These are phyloP conservation scores for Pungitius pungitius DNA, from an alignment of 2,113 vertebrate genomes.

Conservation along the genomic window DNA sequence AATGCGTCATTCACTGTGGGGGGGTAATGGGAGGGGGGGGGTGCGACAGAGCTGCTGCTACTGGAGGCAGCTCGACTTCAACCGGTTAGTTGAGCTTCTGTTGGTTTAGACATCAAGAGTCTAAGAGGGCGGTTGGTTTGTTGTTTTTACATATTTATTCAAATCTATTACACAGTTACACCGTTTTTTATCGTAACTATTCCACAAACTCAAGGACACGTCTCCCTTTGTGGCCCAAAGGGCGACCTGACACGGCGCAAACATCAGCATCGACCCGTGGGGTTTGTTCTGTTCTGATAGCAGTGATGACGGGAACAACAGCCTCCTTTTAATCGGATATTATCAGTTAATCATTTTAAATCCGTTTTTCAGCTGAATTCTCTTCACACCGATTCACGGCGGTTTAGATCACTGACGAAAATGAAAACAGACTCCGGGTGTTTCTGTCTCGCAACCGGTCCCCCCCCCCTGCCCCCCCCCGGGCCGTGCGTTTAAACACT, in stretches of 20 bases:
- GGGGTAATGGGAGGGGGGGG: background rate
- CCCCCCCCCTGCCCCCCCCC: too few species aligned
- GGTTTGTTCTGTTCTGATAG: slow-evolving; percentile 26
- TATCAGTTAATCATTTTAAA: too few species aligned
- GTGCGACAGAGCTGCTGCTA: slow-evolving; percentile 43
- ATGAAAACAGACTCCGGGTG: slow-evolving; percentile 14
- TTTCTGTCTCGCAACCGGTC: slow-evolving; percentile 26
- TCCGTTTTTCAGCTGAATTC: too few species aligned
- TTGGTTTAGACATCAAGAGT: background rate
- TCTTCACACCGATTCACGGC: too few species aligned
- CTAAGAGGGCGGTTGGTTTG: background rate
- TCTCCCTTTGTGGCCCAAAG: slow-evolving; percentile 47
- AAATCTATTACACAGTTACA: too few species aligned
- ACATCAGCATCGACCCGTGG: slow-evolving; percentile 50
- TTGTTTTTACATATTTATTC: background rate
- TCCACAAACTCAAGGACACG: slow-evolving; percentile 29
- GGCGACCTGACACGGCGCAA: slow-evolving; percentile 64
- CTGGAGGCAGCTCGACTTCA: slow-evolving; percentile 8
- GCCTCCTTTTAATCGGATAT: background rate
- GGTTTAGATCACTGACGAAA: too few species aligned
- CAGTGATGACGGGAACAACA: too few species aligned
- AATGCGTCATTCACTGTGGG: too few species aligned
- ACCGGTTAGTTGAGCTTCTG: background rate
- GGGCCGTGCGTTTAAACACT: slow-evolving; percentile 36
- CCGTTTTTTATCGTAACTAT: too few species aligned